Percentiles rank a stretch among this genome's conserved stretches.
These are phyloP conservation scores for Pleuronectes platessa DNA, from an alignment of 2,113 vertebrate species.

Conservation along the genomic window DNA sequence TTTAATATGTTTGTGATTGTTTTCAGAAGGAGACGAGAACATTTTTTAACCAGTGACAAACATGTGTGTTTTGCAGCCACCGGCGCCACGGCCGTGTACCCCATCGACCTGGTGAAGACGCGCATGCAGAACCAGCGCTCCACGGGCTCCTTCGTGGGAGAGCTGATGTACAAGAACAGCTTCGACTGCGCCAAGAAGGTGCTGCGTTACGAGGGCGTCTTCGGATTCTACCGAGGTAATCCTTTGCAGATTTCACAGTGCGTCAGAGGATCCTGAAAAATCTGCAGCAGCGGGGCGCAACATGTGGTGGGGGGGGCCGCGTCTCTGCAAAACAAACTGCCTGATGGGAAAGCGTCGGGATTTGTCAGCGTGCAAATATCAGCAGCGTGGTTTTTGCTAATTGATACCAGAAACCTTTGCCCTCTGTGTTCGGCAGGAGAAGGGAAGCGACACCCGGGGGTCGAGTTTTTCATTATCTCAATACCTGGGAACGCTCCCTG, in stretches of 20 bases:
- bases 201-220: slow-evolving; percentile 93
- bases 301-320: neutral
- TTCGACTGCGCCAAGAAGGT: slow-evolving; percentile 98
- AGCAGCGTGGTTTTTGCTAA: slow-evolving; percentile 69
- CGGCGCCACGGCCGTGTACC: slow-evolving; percentile 94
- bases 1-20: neutral
- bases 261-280: neutral
- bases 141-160: slow-evolving; percentile 90
- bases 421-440: slow-evolving; percentile 51
- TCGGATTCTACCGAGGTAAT: slow-evolving; percentile 95
- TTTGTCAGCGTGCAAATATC: slow-evolving; percentile 62
- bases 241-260: slow-evolving; percentile 2
- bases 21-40: neutral
- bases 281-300: slow-evolving; percentile 1
- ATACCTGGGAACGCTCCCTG: slow-evolving; percentile 62
- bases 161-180: slow-evolving; percentile 97
- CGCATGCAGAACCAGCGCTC: slow-evolving; percentile 97
- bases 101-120: slow-evolving; percentile 97
- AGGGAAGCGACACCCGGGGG: slow-evolving; percentile 70
- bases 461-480: slow-evolving; percentile 72
- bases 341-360: slow-evolving; percentile 45
- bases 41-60: neutral
- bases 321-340: slow-evolving; percentile 22
- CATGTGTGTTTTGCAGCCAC: slow-evolving; percentile 84
- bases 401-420: slow-evolving; percentile 77